Evolutionary conservation across 2,888 invertebrate genomes (phyloP), one percentile per base, ranked within the genome.

Genomic region (Hydrotaea cyrtoneurina): DNA sequence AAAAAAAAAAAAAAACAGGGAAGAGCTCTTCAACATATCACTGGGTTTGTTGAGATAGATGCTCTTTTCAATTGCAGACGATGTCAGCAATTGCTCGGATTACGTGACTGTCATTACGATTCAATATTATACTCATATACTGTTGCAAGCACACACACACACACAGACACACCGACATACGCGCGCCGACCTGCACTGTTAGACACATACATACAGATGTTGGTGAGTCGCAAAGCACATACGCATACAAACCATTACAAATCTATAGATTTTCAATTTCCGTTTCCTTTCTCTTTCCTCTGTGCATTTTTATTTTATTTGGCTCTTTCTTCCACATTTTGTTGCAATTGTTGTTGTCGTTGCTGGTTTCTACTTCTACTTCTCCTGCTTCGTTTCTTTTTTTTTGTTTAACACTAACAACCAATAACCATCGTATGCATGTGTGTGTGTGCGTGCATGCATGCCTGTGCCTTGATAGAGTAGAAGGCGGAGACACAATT

Each of bases 51-150:
- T 57, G 57, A 78, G 78, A 76, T 80, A 71, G 64, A 81, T 85
- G 78, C 72, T 81, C 78, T 73, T 79, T 72, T 81, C 78, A 76
- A 84, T 78, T 84, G 78, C 78, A 80, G 66, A 78, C 62, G 78
- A 75, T 79, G 82, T 86, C 87, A 87, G 86, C 90, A 89, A 90
- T 90, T 90, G 90, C 90, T 88, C 87, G 90, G 89, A 90, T 90
- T 90, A 90, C 90, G 89, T 90, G 90, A 90, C 89, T 87, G 89
- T 89, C 90, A 69, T 77, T 77, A 77, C 55, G 77, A 77, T 77
- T 77, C 88, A 80, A 81, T 79, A 85, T 82, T 66, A 82, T 79
- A 80, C 43, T 43, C 46, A 15, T 23, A 69, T 69, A 69, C 39
- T 21, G 46, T 69, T 69, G 69, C 46, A 69, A 66, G 19, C 73